These are phyloP conservation scores for Sebastes aleutianus DNA, from an alignment of 2,797 vertebrate genomes.

Conservation along the genomic window DNA sequence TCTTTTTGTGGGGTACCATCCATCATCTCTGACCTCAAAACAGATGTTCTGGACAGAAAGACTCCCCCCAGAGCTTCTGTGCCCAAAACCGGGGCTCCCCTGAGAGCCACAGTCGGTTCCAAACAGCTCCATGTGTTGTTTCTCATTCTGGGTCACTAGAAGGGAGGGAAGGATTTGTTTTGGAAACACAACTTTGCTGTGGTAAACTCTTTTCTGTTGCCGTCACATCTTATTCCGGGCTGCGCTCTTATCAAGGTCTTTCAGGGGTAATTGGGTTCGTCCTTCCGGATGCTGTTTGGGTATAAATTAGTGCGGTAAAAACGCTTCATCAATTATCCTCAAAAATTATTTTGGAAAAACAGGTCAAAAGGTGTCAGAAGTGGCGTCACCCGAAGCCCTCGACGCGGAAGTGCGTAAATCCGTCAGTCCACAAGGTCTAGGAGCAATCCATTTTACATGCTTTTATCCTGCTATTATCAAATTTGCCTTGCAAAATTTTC, in stretches of 20 bases:
- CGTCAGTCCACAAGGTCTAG: neutral
- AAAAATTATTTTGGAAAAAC: constrained; percentile 6
- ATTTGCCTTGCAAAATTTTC: constrained; percentile 31
- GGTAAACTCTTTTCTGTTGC: constrained; percentile 8
- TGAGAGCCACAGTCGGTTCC: constrained; percentile 26
- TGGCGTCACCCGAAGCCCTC: neutral
- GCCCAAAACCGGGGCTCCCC: constrained; percentile 43
- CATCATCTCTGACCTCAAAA: constrained; percentile 62
- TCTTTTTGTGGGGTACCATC: constrained; percentile 51
- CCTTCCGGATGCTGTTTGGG: neutral
- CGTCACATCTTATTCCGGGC: neutral
- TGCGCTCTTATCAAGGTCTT: neutral
- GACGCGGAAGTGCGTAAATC: neutral
- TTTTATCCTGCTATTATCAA: constrained; percentile 15
- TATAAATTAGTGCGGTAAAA: constrained; percentile 12
- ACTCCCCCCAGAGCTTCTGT: constrained; percentile 33
- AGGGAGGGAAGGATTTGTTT: constrained; percentile 26
- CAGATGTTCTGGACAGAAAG: constrained; percentile 60
- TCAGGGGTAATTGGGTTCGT: constrained; percentile 13
- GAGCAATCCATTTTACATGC: neutral
- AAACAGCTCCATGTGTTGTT: constrained; percentile 39
- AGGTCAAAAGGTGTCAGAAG: neutral
- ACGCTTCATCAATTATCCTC: neutral
- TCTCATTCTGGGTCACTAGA: constrained; percentile 64
- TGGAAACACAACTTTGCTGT: constrained; percentile 28